Conservation (phyloP, 1,140 invertebrate genomes). For the Pectinophora gossypiella region DNA sequence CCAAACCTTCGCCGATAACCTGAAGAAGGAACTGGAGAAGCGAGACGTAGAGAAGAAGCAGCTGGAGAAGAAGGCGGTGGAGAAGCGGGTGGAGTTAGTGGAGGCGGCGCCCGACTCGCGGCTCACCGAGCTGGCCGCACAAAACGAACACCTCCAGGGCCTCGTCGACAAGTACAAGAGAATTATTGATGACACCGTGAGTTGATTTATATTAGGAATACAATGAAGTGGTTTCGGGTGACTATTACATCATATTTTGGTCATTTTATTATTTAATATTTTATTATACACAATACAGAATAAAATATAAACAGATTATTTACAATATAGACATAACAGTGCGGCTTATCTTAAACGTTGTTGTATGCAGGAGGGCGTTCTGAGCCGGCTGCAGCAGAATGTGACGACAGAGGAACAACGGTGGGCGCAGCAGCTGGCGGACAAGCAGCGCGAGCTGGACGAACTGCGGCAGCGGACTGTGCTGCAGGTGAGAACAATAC, state of each 20-base stretch:
- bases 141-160: slow-evolving; percentile 80
- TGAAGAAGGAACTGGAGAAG: slow-evolving; percentile 42
- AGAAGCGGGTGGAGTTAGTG: background rate
- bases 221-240: too few relatives aligned
- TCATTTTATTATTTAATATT: too few relatives aligned
- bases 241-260: too few relatives aligned
- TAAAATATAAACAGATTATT: too few relatives aligned
- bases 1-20: slow-evolving; percentile 72
- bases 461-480: slow-evolving; percentile 67
- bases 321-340: too few relatives aligned
- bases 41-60: slow-evolving; percentile 33
- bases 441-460: slow-evolving; percentile 79
- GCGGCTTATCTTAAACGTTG: background rate
- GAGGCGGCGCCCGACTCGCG: slow-evolving; percentile 21
- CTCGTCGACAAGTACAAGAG: slow-evolving; percentile 83
- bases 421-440: slow-evolving; percentile 79
- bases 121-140: slow-evolving; percentile 48
- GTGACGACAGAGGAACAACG: slow-evolving; percentile 82
- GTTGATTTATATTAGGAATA: slow-evolving; percentile 19
- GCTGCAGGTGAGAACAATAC: slow-evolving; percentile 44
- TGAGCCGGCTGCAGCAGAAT: slow-evolving; percentile 82
- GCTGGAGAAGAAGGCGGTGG: background rate
- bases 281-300: too few relatives aligned
- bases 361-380: slow-evolving; percentile 77
- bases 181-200: slow-evolving; percentile 85